Conservation (phyloP, 2,888 invertebrate species). For the Ophion costatus region DNA sequence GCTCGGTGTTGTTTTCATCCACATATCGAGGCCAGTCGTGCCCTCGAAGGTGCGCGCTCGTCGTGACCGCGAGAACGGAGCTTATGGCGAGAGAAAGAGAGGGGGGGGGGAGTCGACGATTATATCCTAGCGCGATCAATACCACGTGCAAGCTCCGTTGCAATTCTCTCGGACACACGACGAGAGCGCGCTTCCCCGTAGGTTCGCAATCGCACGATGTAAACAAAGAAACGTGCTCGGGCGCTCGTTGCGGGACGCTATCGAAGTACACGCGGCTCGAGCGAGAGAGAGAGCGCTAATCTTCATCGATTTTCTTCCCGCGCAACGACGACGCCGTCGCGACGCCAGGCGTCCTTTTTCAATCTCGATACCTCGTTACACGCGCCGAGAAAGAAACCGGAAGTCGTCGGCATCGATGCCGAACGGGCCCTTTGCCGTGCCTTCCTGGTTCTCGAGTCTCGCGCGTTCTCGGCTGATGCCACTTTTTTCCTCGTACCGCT, state of each 20-base stretch:
- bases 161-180: constrained; percentile 56
- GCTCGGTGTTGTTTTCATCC: constrained; percentile 26
- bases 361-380: constrained; percentile 48
- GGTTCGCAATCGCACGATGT: constrained; percentile 75
- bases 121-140: constrained; percentile 70
- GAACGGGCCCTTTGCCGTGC: constrained; percentile 51
- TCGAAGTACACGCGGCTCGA: constrained; percentile 37
- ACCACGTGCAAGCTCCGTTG: constrained; percentile 71
- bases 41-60: constrained; percentile 7
- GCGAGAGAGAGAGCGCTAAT: constrained; percentile 70
- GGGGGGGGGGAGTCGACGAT: constrained; percentile 41
- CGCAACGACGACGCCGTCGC: constrained; percentile 58
- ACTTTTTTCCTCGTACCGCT: constrained; percentile 56
- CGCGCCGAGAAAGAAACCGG: constrained; percentile 47
- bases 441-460: constrained; percentile 50
- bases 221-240: constrained; percentile 82
- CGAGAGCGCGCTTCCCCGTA: constrained; percentile 53
- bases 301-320: constrained; percentile 72
- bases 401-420: constrained; percentile 62
- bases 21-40: constrained; percentile 58
- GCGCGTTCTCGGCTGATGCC: constrained; percentile 54
- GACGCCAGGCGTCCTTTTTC: constrained; percentile 52
- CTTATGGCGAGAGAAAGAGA: constrained; percentile 8
- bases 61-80: constrained; percentile 58
- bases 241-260: constrained; percentile 51